These are phyloP conservation scores for Hemiscyllium ocellatum DNA, from an alignment of 2,113 vertebrate species.

Conservation along the genomic window DNA sequence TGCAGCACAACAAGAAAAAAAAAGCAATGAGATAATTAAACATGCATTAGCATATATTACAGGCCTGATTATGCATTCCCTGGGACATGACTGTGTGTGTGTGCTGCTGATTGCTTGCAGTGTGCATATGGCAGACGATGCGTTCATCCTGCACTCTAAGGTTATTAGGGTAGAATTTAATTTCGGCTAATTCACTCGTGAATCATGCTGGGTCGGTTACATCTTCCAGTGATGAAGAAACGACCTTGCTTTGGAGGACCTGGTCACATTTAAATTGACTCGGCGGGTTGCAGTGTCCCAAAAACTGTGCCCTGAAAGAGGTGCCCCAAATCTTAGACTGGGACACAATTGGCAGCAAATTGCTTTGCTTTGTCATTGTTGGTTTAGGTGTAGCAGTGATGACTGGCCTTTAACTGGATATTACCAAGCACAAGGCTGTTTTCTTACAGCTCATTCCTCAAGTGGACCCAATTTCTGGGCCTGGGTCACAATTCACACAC, in stretches of 20 bases:
- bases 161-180: conserved; percentile 11
- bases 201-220: neutral
- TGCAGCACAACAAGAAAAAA: neutral
- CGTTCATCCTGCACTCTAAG: neutral
- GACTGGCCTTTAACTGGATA: neutral
- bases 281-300: neutral
- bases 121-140: neutral
- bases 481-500: neutral
- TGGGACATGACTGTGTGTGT: neutral
- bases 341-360: neutral
- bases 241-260: neutral
- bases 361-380: neutral
- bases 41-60: conserved; percentile 22
- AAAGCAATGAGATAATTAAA: conserved; percentile 6
- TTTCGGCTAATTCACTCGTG: neutral
- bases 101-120: neutral
- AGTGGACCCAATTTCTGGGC: neutral
- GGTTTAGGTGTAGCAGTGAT: neutral
- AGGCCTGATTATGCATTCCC: neutral
- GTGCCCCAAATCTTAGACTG: neutral
- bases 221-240: neutral
- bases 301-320: neutral
- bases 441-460: neutral
- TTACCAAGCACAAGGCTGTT: neutral
- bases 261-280: neutral